These are phyloP conservation scores for Hirtodrosophila alboralis DNA, from an alignment of 2,888 invertebrate genomes.

Conservation along the genomic window DNA sequence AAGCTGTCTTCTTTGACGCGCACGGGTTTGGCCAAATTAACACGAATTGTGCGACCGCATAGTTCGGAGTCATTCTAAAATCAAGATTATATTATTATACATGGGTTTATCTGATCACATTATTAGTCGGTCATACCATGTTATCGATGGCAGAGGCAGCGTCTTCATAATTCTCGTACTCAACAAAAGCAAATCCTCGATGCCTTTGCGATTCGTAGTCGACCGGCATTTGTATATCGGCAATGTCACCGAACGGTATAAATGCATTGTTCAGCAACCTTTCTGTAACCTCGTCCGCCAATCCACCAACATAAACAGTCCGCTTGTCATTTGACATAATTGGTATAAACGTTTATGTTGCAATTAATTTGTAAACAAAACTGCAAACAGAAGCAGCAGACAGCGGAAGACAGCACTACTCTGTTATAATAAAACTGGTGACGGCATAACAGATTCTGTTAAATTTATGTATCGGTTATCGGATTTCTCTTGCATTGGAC, in stretches of 20 bases:
- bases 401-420: no score
- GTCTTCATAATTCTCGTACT: conserved; percentile 98
- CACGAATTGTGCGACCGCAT: conserved; percentile 97
- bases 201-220: conserved; percentile 99
- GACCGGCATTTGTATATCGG: conserved; percentile 97
- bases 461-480: no score
- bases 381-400: neutral
- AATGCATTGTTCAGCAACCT: conserved; percentile 98
- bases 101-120: neutral
- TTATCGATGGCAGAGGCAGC: conserved; percentile 99
- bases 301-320: conserved; percentile 93
- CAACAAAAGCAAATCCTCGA: conserved; percentile 99
- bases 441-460: no score
- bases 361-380: conserved; percentile 46
- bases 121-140: conserved; percentile 88
- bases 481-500: no score
- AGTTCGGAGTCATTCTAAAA: conserved; percentile 97
- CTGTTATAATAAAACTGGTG: no score
- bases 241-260: conserved; percentile 98
- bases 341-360: conserved; percentile 23
- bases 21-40: conserved; percentile 98
- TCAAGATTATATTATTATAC: neutral
- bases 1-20: conserved; percentile 97
- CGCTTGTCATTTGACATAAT: conserved; percentile 88
- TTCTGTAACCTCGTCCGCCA: conserved; percentile 98